Evolutionary conservation across 2,113 vertebrate genomes (phyloP).

Genomic region (Pitta sordida): DNA sequence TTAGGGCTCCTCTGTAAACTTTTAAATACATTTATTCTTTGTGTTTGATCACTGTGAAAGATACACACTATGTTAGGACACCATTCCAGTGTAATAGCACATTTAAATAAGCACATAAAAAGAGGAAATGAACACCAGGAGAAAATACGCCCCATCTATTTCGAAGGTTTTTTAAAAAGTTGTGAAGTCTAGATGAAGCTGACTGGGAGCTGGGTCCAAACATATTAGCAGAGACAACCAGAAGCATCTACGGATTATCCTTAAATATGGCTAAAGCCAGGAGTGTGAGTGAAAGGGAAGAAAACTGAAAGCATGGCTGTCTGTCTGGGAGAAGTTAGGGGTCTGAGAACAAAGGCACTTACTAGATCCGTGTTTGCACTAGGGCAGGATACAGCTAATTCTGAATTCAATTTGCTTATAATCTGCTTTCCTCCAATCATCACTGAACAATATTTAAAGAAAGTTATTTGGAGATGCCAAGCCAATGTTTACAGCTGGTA

Average conservation of each 20-base stretch:
- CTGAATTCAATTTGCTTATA: neutral
- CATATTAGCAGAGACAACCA: neutral
- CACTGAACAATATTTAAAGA: neutral
- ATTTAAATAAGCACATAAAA: neutral
- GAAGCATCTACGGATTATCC: neutral
- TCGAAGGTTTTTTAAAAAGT: neutral
- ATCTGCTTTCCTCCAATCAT: neutral
- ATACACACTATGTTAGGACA: neutral
- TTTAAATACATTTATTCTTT: neutral
- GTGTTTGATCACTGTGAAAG: neutral
- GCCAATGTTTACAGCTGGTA: neutral
- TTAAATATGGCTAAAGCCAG: neutral
- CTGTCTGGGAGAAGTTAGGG: neutral
- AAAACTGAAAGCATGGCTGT: neutral
- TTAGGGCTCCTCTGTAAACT: neutral
- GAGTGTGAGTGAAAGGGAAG: neutral
- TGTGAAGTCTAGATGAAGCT: neutral
- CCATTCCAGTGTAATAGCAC: neutral
- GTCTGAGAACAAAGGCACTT: neutral
- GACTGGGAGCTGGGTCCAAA: neutral
- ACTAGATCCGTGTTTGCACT: neutral
- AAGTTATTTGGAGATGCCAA: neutral
- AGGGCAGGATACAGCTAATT: neutral
- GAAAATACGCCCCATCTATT: neutral
- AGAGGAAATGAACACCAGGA: neutral